Conservation (phyloP, 2,797 vertebrate species). For the Pogoniulus pusillus region DNA sequence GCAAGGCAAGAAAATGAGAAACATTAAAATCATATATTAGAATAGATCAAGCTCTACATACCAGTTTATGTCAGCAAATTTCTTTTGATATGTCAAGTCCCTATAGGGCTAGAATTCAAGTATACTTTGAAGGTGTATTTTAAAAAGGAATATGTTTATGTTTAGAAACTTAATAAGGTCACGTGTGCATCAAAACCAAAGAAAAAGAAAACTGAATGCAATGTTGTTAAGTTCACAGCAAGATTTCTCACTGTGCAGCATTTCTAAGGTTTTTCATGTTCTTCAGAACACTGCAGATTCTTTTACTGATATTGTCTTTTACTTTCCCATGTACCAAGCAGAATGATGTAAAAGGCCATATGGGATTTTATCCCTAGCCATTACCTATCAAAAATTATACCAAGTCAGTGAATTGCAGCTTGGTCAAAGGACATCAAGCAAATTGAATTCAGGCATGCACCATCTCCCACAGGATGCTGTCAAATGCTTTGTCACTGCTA, state of each 20-base stretch:
- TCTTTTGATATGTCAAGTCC: constrained; percentile 80
- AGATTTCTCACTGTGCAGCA: neutral
- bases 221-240: constrained; percentile 29
- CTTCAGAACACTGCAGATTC: neutral
- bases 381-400: constrained; percentile 1
- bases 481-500: constrained; percentile 35
- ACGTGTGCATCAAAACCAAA: constrained; percentile 38
- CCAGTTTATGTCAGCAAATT: constrained; percentile 82
- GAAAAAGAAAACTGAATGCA: constrained; percentile 54
- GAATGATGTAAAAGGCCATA: neutral
- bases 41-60: constrained; percentile 80
- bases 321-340: neutral
- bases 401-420: constrained; percentile 18
- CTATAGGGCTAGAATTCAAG: constrained; percentile 69
- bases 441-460: constrained; percentile 45
- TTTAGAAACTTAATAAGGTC: constrained; percentile 74
- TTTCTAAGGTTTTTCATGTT: constrained; percentile 7
- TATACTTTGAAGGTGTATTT: constrained; percentile 79
- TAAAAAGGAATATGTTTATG: constrained; percentile 75
- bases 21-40: constrained; percentile 86
- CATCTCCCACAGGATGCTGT: constrained; percentile 30
- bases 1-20: constrained; percentile 83
- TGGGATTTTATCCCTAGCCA: neutral
- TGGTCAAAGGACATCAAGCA: constrained; percentile 49
- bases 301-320: neutral